phyloP scores from a whole-genome alignment of 2,888 invertebrate genomes.

The Calliphora vomitoria region DNA sequence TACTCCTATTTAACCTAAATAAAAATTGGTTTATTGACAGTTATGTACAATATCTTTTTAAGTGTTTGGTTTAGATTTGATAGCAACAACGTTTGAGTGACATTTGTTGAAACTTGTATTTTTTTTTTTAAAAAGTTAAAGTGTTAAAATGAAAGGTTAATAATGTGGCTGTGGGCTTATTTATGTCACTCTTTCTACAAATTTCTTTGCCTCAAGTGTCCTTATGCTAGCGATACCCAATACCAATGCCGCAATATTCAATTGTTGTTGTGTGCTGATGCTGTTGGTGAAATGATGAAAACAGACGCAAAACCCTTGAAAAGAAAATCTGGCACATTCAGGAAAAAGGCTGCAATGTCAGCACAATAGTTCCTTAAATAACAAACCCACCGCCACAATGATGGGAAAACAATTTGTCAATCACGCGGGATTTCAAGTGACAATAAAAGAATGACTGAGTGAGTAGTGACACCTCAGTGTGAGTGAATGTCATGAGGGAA shows the following conservation, averaged over 20 bases:
- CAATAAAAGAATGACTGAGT: constrained; percentile 63
- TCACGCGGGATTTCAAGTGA: constrained; percentile 68
- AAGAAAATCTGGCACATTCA: constrained; percentile 9
- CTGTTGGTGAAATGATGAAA: constrained; percentile 25
- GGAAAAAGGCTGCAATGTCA: constrained; percentile 56
- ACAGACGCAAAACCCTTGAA: constrained; percentile 27
- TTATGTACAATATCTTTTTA: neutral
- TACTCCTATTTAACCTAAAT: constrained; percentile 28
- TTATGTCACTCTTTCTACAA: neutral
- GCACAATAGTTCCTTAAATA: constrained; percentile 40
- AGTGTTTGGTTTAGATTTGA: neutral
- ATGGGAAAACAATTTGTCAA: constrained; percentile 72
- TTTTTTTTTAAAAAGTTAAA: constrained; percentile 34
- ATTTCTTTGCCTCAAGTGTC: constrained; percentile 26
- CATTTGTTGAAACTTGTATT: constrained; percentile 37
- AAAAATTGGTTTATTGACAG: neutral
- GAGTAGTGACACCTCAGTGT: constrained; percentile 53
- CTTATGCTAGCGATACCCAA: neutral
- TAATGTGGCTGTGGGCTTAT: constrained; percentile 31
- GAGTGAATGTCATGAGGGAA: constrained; percentile 54
- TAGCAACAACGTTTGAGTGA: constrained; percentile 27
- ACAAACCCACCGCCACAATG: constrained; percentile 27
- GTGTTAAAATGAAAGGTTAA: constrained; percentile 55
- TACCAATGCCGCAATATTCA: constrained; percentile 32
- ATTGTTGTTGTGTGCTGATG: constrained; percentile 17